Percentiles rank a stretch among this genome's conserved stretches.
Conservation (phyloP, 2,888 invertebrate genomes). For the Beris chalybata region DNA sequence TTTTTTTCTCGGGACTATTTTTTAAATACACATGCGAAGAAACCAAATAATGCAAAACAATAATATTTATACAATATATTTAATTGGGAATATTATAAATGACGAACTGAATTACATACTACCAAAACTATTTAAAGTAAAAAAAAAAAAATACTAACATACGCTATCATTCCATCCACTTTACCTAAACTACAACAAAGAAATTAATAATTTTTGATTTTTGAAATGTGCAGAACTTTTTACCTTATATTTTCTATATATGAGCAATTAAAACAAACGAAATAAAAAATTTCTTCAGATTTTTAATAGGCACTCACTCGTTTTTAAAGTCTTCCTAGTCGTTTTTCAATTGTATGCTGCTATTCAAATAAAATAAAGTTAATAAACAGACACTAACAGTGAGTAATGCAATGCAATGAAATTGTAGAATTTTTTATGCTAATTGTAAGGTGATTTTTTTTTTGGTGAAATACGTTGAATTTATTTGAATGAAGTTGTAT, state of each 20-base stretch:
- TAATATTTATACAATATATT: neutral
- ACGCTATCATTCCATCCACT: neutral
- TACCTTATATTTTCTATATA: neutral
- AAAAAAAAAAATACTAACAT: neutral
- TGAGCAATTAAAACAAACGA: neutral
- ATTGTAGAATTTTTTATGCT: no score
- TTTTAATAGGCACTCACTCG: conserved; percentile 15
- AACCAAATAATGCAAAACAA: neutral
- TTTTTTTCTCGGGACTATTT: no score
- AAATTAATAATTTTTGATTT: neutral
- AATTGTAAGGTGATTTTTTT: no score
- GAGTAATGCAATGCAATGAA: no score
- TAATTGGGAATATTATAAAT: neutral
- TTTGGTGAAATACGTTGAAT: no score
- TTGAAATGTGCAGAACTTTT: neutral
- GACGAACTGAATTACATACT: neutral
- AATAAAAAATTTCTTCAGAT: neutral
- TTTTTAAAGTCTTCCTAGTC: conserved; percentile 35
- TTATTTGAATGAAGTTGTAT: no score
- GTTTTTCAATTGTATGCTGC: conserved; percentile 16
- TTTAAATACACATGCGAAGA: no score
- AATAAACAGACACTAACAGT: no score
- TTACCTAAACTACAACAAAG: neutral
- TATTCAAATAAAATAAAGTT: conserved; percentile 1
- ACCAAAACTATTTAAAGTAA: conserved; percentile 3